Percentiles rank a stretch among this genome's conserved stretches.
phyloP scores from a whole-genome alignment of 2,113 vertebrate genomes.

The Odontesthes bonariensis region DNA sequence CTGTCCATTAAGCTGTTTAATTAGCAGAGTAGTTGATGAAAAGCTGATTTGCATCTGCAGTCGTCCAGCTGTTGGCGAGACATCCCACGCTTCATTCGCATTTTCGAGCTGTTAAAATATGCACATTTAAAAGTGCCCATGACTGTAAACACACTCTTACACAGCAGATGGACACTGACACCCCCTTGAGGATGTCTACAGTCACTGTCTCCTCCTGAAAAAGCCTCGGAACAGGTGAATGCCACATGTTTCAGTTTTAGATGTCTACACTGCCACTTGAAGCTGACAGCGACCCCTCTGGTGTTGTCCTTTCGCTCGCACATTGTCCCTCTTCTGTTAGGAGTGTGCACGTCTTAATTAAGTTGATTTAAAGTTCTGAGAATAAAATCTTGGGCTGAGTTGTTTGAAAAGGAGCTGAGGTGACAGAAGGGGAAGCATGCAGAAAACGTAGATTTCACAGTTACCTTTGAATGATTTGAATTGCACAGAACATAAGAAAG shows the following conservation, averaged over 20 bases:
- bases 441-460: not conserved
- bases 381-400: slow-evolving; percentile 14
- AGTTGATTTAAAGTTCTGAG: slow-evolving; percentile 34
- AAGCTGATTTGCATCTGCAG: slow-evolving; percentile 59
- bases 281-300: slow-evolving; percentile 11
- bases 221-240: slow-evolving; percentile 31
- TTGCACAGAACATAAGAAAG: too few species aligned
- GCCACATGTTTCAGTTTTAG: slow-evolving; percentile 10
- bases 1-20: slow-evolving; percentile 68
- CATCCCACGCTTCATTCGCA: slow-evolving; percentile 8
- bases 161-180: slow-evolving; percentile 24
- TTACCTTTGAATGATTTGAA: too few species aligned
- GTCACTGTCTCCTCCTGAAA: slow-evolving; percentile 43
- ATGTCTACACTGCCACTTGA: not conserved
- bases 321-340: slow-evolving; percentile 26
- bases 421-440: slow-evolving; percentile 5
- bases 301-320: not conserved
- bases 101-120: slow-evolving; percentile 4
- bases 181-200: slow-evolving; percentile 43
- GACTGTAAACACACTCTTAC: not conserved
- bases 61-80: slow-evolving; percentile 59
- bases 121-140: not conserved
- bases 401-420: slow-evolving; percentile 26
- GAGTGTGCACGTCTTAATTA: too few species aligned
- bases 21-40: slow-evolving; percentile 50